phyloP scores from a whole-genome alignment of 2,888 invertebrate genomes.

The Chloroclystis v-ata region DNA sequence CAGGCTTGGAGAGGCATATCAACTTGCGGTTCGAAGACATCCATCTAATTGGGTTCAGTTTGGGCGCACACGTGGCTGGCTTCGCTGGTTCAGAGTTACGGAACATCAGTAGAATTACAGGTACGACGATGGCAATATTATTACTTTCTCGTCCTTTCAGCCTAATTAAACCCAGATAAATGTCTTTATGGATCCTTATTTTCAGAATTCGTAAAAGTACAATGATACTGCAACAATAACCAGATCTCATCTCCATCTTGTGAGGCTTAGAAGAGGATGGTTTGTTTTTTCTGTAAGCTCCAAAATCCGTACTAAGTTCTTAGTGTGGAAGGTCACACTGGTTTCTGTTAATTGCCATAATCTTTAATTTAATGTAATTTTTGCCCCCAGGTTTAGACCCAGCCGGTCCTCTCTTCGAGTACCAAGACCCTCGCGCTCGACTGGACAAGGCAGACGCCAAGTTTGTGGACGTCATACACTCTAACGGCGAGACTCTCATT shows the following conservation, averaged over 20 bases:
- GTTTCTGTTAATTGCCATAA: too few species aligned
- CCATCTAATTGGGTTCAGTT: constrained; percentile 92
- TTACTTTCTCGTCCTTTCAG: too few species aligned
- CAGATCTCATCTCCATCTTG: too few species aligned
- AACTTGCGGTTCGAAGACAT: constrained; percentile 85
- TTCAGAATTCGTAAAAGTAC: too few species aligned
- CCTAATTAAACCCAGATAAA: too few species aligned
- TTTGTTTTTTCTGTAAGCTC: too few species aligned
- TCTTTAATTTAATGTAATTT: neutral
- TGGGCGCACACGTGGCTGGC: constrained; percentile 95
- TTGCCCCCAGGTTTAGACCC: constrained; percentile 85
- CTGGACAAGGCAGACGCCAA: constrained; percentile 90
- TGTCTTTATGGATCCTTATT: too few species aligned
- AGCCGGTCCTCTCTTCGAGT: constrained; percentile 94
- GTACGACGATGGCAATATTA: too few species aligned
- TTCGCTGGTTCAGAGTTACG: constrained; percentile 91
- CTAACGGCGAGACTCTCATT: constrained; percentile 94
- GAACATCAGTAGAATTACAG: constrained; percentile 90
- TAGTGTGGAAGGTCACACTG: too few species aligned
- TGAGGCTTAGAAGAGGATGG: too few species aligned
- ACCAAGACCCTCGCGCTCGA: constrained; percentile 90
- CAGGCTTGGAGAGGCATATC: constrained; percentile 81
- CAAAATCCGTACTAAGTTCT: too few species aligned
- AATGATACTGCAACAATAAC: too few species aligned
- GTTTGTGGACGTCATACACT: constrained; percentile 95